Conservation (phyloP, 2,888 invertebrate genomes). For the Drosophila recens region DNA sequence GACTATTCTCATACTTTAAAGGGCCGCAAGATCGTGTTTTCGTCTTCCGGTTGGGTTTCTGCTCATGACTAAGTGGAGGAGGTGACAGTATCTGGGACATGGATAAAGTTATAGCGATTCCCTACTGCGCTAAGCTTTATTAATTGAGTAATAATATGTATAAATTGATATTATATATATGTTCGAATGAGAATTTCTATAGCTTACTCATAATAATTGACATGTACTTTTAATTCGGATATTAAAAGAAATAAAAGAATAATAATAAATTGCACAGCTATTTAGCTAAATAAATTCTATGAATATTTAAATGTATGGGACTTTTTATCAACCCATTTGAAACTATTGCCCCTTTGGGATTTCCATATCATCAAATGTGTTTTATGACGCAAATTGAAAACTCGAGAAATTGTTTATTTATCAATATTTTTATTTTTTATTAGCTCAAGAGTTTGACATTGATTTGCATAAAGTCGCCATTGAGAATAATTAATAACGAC, state of each 20-base stretch:
- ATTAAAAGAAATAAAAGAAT: neutral
- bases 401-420: neutral
- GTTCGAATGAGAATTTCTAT: neutral
- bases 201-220: neutral
- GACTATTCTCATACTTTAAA: slow-evolving; percentile 14
- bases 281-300: neutral
- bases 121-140: slow-evolving; percentile 2
- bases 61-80: slow-evolving; percentile 11
- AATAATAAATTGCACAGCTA: neutral
- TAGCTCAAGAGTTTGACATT: neutral
- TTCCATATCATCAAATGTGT: neutral
- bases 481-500: neutral
- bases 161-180: neutral
- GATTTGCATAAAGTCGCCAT: neutral
- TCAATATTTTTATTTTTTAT: neutral
- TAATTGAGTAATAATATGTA: slow-evolving; percentile 13
- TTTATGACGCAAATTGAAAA: neutral
- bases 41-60: slow-evolving; percentile 24
- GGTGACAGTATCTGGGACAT: slow-evolving; percentile 6
- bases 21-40: slow-evolving; percentile 44
- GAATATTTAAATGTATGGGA: neutral
- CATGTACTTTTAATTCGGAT: neutral
- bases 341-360: neutral
- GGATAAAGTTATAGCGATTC: neutral
- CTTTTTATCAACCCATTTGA: neutral